These are phyloP conservation scores for Montipora capricornis DNA, from an alignment of 64 coral and sea anemone species.

Conservation along the genomic window DNA sequence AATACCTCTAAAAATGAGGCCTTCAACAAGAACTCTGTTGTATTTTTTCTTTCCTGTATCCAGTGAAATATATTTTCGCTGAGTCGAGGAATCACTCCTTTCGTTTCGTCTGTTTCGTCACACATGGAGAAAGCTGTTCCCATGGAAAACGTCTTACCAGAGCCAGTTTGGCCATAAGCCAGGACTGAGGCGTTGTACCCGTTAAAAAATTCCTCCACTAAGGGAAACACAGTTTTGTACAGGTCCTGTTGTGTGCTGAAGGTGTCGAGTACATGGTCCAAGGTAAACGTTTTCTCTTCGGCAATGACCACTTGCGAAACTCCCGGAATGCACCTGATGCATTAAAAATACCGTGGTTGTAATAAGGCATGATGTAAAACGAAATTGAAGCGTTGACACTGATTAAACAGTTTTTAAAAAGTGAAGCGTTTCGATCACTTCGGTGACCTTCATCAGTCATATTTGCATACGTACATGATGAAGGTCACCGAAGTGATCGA, in stretches of 20 bases:
- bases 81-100: constrained; percentile 86
- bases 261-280: constrained; percentile 92
- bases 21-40: constrained; percentile 84
- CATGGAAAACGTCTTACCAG: constrained; percentile 97
- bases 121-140: constrained; percentile 89
- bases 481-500: no score
- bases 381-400: no score
- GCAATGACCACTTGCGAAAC: constrained; percentile 89
- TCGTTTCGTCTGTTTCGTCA: constrained; percentile 52
- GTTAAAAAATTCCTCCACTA: constrained; percentile 84
- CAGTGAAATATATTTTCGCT: constrained; percentile 75
- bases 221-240: constrained; percentile 81
- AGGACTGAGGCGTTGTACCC: constrained; percentile 95
- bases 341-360: no score
- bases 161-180: constrained; percentile 97
- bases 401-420: no score
- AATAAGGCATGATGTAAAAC: no score
- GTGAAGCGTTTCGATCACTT: no score
- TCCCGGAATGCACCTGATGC: constrained; percentile 58
- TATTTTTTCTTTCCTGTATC: constrained; percentile 78
- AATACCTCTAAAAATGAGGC: constrained; percentile 96
- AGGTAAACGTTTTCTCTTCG: constrained; percentile 93
- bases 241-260: constrained; percentile 69
- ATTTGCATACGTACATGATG: no score
- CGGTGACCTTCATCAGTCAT: no score